phyloP scores from a whole-genome alignment of 2,888 invertebrate genomes.

The Melangyna quadrimaculata region DNA sequence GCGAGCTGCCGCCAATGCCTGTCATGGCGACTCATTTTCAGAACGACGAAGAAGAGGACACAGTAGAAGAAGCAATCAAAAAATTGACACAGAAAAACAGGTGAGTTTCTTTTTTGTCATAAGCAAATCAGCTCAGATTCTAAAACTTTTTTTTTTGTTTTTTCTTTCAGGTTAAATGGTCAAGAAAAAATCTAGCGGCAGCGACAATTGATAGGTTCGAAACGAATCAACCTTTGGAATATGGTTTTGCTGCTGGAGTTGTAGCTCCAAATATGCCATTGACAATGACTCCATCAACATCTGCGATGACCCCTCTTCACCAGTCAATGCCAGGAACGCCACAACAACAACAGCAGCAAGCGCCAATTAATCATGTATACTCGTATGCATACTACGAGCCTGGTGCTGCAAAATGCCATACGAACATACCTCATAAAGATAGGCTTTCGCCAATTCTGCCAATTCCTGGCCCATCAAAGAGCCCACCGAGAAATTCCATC shows the following conservation, averaged over 20 bases:
- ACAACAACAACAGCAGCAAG: conserved; percentile 73
- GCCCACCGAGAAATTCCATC: conserved; percentile 80
- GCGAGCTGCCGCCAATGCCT: conserved; percentile 75
- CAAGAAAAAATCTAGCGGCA: conserved; percentile 84
- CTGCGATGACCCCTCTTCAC: conserved; percentile 44
- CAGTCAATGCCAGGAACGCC: conserved; percentile 75
- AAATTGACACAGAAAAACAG: conserved; percentile 80
- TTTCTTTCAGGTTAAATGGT: conserved; percentile 83
- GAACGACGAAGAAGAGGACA: conserved; percentile 78
- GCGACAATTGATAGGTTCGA: conserved; percentile 86
- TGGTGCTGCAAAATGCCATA: conserved; percentile 84
- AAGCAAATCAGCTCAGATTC: background rate
- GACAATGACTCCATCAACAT: conserved; percentile 49
- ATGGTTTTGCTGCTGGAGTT: conserved; percentile 79
- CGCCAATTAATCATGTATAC: conserved; percentile 84
- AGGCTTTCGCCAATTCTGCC: conserved; percentile 72
- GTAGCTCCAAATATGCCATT: conserved; percentile 75
- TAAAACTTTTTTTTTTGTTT: background rate
- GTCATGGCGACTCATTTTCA: conserved; percentile 77
- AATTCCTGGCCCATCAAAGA: conserved; percentile 77
- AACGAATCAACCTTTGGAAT: conserved; percentile 80
- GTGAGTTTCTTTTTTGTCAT: conserved; percentile 70
- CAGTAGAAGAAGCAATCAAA: conserved; percentile 79
- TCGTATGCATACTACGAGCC: conserved; percentile 92
- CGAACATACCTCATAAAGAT: conserved; percentile 83